These are phyloP conservation scores for Eupithecia exiguata DNA, from an alignment of 2,888 invertebrate genomes.

Conservation along the genomic window DNA sequence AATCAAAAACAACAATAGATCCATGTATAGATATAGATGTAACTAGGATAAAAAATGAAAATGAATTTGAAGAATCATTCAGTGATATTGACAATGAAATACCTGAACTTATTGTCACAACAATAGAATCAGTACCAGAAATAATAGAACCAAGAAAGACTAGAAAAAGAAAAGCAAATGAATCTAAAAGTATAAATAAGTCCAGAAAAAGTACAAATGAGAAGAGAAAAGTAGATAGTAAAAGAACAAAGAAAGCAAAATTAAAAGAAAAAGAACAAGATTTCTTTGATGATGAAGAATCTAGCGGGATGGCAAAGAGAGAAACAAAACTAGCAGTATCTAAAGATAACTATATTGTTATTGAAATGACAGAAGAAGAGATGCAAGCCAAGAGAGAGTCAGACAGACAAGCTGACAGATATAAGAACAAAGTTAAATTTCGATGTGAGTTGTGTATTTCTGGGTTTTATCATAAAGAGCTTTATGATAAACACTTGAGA, in stretches of 20 bases:
- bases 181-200: neutral
- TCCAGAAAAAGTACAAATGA: constrained; percentile 7
- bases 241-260: constrained; percentile 11
- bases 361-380: constrained; percentile 28
- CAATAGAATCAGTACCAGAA: constrained; percentile 5
- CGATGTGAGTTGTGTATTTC: constrained; percentile 28
- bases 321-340: neutral
- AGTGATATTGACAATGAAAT: constrained; percentile 13
- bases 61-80: constrained; percentile 12
- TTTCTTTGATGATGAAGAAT: neutral
- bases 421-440: constrained; percentile 29
- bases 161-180: constrained; percentile 9
- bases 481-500: constrained; percentile 28
- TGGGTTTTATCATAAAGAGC: constrained; percentile 27
- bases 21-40: constrained; percentile 7
- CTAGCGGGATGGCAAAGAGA: neutral
- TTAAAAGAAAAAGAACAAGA: neutral
- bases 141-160: neutral
- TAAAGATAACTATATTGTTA: constrained; percentile 31
- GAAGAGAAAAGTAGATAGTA: neutral
- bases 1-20: constrained; percentile 4
- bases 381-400: constrained; percentile 21
- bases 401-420: constrained; percentile 28
- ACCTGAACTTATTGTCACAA: constrained; percentile 11
- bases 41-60: constrained; percentile 21